Evolutionary conservation across 2,888 invertebrate genomes (phyloP).

Genomic region (Drosophila subquinaria): DNA sequence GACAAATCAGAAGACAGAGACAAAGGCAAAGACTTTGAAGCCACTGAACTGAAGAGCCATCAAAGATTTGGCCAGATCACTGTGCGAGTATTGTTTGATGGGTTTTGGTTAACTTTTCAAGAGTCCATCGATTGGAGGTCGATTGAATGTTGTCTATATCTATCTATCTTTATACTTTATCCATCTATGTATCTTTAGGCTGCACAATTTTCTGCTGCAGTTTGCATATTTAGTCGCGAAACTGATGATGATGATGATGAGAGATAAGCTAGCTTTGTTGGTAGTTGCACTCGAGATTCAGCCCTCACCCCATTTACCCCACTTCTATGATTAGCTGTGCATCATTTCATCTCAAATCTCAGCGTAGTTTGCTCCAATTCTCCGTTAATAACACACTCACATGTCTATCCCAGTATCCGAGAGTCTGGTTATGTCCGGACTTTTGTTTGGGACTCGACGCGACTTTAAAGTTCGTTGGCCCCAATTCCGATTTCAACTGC

Average conservation of each 20-base stretch:
- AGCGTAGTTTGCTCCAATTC: constrained; percentile 76
- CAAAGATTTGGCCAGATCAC: constrained; percentile 17
- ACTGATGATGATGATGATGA: constrained; percentile 29
- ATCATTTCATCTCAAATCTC: constrained; percentile 57
- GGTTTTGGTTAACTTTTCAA: background rate
- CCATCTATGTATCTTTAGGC: constrained; percentile 8
- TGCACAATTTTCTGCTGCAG: constrained; percentile 32
- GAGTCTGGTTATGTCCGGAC: constrained; percentile 13
- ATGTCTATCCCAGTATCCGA: constrained; percentile 28
- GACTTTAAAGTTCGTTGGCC: constrained; percentile 71
- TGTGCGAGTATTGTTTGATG: background rate
- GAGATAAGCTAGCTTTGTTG: constrained; percentile 43
- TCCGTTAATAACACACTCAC: constrained; percentile 65
- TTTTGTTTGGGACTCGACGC: constrained; percentile 1
- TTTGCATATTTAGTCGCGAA: constrained; percentile 32
- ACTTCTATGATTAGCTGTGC: constrained; percentile 48
- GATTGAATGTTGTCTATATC: background rate
- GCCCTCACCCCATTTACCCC: constrained; percentile 11
- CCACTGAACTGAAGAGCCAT: constrained; percentile 16
- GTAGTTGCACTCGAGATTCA: constrained; percentile 7
- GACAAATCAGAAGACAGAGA: constrained; percentile 34
- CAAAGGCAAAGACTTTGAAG: background rate
- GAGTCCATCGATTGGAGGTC: constrained; percentile 9
- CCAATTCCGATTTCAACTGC: constrained; percentile 26
- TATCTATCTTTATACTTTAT: background rate